Conservation (phyloP, 2,888 invertebrate genomes). For the Nephrotoma flavescens region DNA sequence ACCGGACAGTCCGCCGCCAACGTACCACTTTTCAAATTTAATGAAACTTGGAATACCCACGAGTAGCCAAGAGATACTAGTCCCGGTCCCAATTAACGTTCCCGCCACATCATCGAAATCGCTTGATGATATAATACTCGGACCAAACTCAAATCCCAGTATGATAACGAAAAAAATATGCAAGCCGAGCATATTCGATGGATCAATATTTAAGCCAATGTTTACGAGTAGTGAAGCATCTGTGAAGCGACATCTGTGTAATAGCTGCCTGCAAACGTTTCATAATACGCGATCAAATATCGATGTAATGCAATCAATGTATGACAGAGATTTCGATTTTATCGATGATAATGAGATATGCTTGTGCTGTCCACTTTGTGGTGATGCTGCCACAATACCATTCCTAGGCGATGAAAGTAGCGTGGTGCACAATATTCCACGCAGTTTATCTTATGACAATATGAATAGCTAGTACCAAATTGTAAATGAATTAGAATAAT, state of each 20-base stretch:
- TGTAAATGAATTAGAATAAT: not conserved
- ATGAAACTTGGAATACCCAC: not conserved
- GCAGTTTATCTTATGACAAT: not conserved
- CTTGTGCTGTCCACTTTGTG: not conserved
- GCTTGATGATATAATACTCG: not conserved
- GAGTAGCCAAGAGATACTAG: not conserved
- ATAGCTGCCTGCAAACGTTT: not conserved
- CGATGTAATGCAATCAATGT: not conserved
- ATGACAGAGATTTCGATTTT: not conserved
- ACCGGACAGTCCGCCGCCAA: slow-evolving; percentile 1
- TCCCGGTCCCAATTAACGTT: not conserved
- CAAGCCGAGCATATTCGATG: not conserved
- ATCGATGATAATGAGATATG: not conserved
- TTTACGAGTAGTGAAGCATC: not conserved
- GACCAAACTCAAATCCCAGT: not conserved
- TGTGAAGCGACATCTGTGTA: not conserved
- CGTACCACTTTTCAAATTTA: not conserved
- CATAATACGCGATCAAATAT: not conserved
- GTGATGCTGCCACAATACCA: not conserved
- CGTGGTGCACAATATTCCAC: not conserved
- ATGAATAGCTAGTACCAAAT: not conserved
- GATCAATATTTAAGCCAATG: not conserved
- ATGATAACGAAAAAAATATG: not conserved
- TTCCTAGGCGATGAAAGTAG: not conserved
- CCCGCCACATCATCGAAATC: not conserved